Conservation (phyloP, 2,113 vertebrate species). For the Otolemur garnettii region DNA sequence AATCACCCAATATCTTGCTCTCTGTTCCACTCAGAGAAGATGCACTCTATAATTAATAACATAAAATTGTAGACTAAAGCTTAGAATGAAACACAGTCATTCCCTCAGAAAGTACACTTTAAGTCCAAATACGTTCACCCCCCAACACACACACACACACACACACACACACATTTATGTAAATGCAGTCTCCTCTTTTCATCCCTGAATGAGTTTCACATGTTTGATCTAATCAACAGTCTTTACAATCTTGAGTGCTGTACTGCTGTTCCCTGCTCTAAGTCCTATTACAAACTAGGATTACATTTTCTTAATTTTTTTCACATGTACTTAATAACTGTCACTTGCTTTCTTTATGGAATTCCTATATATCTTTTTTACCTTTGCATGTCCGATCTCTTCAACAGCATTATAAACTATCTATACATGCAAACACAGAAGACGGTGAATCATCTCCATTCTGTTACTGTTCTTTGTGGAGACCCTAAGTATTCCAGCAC, state of each 20-base stretch:
- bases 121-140: not conserved
- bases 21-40: not conserved
- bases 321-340: not conserved
- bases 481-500: accelerated
- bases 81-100: not conserved
- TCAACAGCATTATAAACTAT: not conserved
- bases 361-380: not conserved
- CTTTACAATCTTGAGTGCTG: not conserved
- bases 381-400: not conserved
- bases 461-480: not conserved
- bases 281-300: not conserved
- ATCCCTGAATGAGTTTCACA: not conserved
- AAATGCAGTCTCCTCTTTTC: not conserved
- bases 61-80: not conserved
- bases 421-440: not conserved
- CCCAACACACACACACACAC: not conserved
- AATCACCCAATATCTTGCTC: not conserved
- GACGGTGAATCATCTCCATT: not conserved
- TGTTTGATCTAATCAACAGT: not conserved
- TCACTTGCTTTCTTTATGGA: not conserved
- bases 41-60: not conserved
- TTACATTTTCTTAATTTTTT: not conserved
- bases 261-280: not conserved
- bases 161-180: not conserved
- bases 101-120: not conserved